Conservation (phyloP, 2,113 vertebrate genomes). For the Carassius auratus region DNA sequence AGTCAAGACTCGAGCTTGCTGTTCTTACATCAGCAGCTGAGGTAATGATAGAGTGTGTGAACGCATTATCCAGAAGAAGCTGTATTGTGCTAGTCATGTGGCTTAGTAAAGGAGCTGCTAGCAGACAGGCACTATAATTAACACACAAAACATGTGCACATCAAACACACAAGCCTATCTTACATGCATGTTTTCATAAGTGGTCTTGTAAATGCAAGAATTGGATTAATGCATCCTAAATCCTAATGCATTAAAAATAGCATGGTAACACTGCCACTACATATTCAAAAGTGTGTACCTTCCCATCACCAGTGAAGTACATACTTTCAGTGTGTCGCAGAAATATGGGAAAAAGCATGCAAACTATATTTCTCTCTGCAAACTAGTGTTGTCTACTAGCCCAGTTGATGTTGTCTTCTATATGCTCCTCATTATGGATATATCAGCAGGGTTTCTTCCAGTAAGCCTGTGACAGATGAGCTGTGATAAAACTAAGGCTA, state of each 20-base stretch:
- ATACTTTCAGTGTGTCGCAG: background rate
- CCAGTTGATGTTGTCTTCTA: slow-evolving; percentile 31
- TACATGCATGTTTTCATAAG: slow-evolving; percentile 11
- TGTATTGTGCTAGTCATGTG: slow-evolving; percentile 18
- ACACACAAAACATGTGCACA: slow-evolving; percentile 5
- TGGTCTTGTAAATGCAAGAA: background rate
- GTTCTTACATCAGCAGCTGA: slow-evolving; percentile 32
- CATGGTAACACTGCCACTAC: background rate
- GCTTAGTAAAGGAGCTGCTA: background rate
- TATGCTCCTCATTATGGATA: slow-evolving; percentile 45
- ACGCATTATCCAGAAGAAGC: slow-evolving; percentile 35
- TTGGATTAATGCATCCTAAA: background rate
- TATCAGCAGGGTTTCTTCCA: slow-evolving; percentile 33
- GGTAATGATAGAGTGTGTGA: slow-evolving; percentile 43
- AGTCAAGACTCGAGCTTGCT: slow-evolving; percentile 10
- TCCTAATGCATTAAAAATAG: no score
- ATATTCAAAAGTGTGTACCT: background rate
- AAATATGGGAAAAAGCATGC: background rate
- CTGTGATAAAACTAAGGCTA: slow-evolving; percentile 59
- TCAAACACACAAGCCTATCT: background rate
- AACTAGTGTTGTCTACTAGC: background rate
- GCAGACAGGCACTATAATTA: slow-evolving; percentile 17
- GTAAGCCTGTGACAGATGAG: slow-evolving; percentile 14
- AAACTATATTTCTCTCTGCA: background rate
- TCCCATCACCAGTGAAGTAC: background rate